These are phyloP conservation scores for Acromyrmex charruanus DNA, from an alignment of 1,140 invertebrate species.

Conservation along the genomic window DNA sequence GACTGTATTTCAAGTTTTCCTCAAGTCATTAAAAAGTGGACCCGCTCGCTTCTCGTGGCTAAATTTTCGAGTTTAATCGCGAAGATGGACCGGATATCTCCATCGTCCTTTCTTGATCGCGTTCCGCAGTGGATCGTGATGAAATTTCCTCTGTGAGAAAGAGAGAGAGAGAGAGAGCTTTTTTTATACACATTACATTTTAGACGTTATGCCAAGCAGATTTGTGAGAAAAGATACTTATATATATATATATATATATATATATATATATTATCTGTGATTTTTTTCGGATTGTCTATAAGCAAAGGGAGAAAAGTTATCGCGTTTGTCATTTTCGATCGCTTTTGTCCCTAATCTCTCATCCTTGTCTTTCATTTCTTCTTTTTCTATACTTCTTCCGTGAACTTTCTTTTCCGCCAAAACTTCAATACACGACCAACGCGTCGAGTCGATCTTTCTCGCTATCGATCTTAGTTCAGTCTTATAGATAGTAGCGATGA, in stretches of 20 bases:
- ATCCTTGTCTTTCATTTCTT: conserved; percentile 25
- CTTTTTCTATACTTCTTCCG: conserved; percentile 24
- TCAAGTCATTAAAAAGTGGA: not conserved
- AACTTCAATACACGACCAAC: conserved; percentile 13
- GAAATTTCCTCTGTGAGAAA: conserved; percentile 64
- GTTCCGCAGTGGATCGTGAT: conserved; percentile 61
- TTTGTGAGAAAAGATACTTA: conserved; percentile 74
- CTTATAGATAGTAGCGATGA: conserved; percentile 31
- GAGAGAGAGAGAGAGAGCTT: conserved; percentile 67
- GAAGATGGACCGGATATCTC: conserved; percentile 26
- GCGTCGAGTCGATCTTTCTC: conserved; percentile 29
- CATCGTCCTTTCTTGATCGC: conserved; percentile 18
- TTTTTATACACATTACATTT: conserved; percentile 82
- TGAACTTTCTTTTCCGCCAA: conserved; percentile 20
- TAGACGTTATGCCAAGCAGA: conserved; percentile 82
- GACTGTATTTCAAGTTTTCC: not conserved
- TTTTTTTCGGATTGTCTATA: conserved; percentile 74
- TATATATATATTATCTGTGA: conserved; percentile 79
- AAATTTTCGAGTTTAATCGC: not conserved
- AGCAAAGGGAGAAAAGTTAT: conserved; percentile 60
- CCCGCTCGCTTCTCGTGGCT: not conserved
- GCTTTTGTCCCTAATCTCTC: conserved; percentile 53
- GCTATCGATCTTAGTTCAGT: conserved; percentile 23
- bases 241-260: conserved; percentile 52
- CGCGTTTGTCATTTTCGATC: conserved; percentile 66